Evolutionary conservation across 1,140 invertebrate species (phyloP).

Genomic region (Drosophila tani): DNA sequence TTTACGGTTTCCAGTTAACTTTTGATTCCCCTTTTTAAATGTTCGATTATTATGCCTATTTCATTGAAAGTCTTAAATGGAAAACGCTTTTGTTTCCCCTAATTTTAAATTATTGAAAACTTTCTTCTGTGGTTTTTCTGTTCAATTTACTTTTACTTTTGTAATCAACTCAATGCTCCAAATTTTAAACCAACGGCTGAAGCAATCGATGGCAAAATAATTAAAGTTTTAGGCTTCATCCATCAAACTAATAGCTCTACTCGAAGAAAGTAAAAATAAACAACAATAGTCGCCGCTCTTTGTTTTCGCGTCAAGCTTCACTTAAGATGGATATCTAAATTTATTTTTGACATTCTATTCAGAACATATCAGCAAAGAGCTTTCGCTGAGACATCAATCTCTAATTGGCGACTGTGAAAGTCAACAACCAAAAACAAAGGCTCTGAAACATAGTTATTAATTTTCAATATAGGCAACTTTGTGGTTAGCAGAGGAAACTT

Average conservation of each 20-base stretch:
- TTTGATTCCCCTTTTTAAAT: background rate
- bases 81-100: background rate
- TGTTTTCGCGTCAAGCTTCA: background rate
- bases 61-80: background rate
- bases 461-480: constrained; percentile 10
- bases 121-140: constrained; percentile 1
- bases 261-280: constrained; percentile 28
- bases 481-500: constrained; percentile 29
- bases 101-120: constrained; percentile 8
- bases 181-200: constrained; percentile 1
- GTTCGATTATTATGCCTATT: background rate
- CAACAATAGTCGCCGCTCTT: constrained; percentile 1
- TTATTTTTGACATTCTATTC: constrained; percentile 26
- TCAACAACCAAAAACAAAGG: constrained; percentile 29
- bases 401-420: constrained; percentile 46
- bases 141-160: constrained; percentile 23
- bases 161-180: constrained; percentile 17
- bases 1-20: background rate
- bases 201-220: constrained; percentile 17
- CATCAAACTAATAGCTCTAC: constrained; percentile 28
- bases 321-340: constrained; percentile 8
- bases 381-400: constrained; percentile 23
- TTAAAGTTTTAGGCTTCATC: constrained; percentile 18
- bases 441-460: constrained; percentile 31
- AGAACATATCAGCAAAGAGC: constrained; percentile 17